Conservation (phyloP, 2,888 invertebrate genomes). For the Laothoe populi region DNA sequence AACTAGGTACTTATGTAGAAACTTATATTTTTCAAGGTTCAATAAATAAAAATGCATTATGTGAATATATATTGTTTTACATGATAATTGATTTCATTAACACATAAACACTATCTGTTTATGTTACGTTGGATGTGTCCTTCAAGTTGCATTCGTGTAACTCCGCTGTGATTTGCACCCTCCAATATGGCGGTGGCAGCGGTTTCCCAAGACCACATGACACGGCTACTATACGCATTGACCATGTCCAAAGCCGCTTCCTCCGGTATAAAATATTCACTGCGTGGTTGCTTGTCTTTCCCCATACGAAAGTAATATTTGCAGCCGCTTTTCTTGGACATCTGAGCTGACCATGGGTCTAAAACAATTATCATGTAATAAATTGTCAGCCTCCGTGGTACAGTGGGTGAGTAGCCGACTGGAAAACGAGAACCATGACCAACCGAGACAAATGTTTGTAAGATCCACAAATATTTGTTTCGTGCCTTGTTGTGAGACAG, state of each 20-base stretch:
- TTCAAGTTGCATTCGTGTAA: constrained; percentile 65
- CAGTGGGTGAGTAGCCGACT: too few relatives aligned
- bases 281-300: constrained; percentile 58
- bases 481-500: too few relatives aligned
- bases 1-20: too few relatives aligned
- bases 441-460: too few relatives aligned
- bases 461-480: too few relatives aligned
- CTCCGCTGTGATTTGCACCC: constrained; percentile 49
- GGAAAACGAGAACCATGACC: too few relatives aligned
- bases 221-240: constrained; percentile 54
- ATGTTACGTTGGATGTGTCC: constrained; percentile 52
- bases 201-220: constrained; percentile 75
- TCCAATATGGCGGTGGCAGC: constrained; percentile 64
- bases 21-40: too few relatives aligned
- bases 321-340: constrained; percentile 65
- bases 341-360: constrained; percentile 77
- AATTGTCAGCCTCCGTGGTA: too few relatives aligned
- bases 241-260: constrained; percentile 68
- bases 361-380: constrained; percentile 41
- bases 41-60: background rate
- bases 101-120: constrained; percentile 33
- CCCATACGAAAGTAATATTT: constrained; percentile 70
- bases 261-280: constrained; percentile 62
- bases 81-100: background rate
- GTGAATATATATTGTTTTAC: background rate